Conservation (phyloP, 1,140 invertebrate species). For the Drosophila erecta region DNA sequence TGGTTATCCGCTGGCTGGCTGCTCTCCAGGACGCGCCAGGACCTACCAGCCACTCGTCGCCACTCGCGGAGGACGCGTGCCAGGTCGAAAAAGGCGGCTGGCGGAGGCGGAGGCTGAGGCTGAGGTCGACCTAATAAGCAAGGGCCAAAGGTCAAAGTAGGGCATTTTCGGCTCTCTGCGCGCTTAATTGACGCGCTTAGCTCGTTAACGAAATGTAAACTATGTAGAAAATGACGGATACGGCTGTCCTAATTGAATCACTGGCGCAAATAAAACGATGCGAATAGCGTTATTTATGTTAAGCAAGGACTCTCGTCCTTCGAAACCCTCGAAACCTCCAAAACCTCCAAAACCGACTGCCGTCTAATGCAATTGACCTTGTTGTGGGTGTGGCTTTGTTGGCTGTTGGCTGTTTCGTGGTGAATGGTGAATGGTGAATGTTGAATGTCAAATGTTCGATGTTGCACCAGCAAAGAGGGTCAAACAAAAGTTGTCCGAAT, state of each 20-base stretch:
- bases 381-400: slow-evolving; percentile 5
- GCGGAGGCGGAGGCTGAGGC: background rate
- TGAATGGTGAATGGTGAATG: background rate
- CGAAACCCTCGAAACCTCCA: background rate
- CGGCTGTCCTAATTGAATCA: slow-evolving; percentile 71
- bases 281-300: slow-evolving; percentile 45
- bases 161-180: slow-evolving; percentile 39
- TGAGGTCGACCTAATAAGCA: slow-evolving; percentile 40
- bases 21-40: background rate
- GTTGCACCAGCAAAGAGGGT: background rate
- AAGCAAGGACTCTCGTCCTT: slow-evolving; percentile 16
- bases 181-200: slow-evolving; percentile 80
- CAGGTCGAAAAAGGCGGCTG: slow-evolving; percentile 57
- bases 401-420: background rate
- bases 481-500: background rate
- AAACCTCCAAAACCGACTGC: background rate
- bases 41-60: background rate
- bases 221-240: slow-evolving; percentile 64
- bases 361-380: slow-evolving; percentile 51
- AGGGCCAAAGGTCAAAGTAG: slow-evolving; percentile 69
- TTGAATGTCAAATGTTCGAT: background rate
- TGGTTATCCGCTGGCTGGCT: background rate
- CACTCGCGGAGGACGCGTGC: slow-evolving; percentile 35
- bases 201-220: slow-evolving; percentile 79
- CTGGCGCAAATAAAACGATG: slow-evolving; percentile 24